A percentile compares a stretch with the other conserved stretches of the same genome.
Conservation (phyloP, 2,888 invertebrate genomes). For the Chymomyza caudatula region DNA sequence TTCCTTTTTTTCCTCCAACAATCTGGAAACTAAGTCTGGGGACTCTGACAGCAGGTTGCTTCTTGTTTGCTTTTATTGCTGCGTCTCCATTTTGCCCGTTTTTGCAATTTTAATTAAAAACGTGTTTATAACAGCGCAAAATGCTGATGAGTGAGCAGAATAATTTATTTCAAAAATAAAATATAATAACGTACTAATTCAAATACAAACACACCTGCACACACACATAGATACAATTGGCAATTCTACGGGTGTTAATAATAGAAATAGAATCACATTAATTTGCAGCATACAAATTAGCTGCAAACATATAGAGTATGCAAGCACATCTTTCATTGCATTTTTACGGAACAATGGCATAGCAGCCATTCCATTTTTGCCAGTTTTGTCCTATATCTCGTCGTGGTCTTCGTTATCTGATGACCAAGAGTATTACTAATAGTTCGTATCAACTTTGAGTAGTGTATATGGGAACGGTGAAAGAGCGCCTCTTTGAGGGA, state of each 20-base stretch:
- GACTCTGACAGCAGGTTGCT: conserved; percentile 18
- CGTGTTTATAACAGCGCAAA: conserved; percentile 71
- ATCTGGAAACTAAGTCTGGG: not conserved
- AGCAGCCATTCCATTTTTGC: too few species aligned
- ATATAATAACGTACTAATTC: conserved; percentile 19
- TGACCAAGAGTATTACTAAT: too few species aligned
- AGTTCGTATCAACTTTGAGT: too few species aligned
- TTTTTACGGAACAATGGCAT: too few species aligned
- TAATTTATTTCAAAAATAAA: conserved; percentile 64
- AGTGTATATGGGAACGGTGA: too few species aligned
- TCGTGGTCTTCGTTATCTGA: too few species aligned
- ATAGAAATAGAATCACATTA: not conserved
- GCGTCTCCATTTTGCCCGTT: conserved; percentile 54
- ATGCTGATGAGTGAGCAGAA: conserved; percentile 68
- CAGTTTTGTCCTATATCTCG: too few species aligned
- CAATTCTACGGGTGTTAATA: not conserved
- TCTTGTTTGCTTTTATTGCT: conserved; percentile 44
- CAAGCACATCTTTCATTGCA: not conserved
- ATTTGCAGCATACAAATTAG: not conserved
- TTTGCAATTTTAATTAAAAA: conserved; percentile 73
- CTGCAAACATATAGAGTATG: too few species aligned
- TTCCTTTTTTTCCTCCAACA: conserved; percentile 6
- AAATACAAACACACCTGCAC: conserved; percentile 4
- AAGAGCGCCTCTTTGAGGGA: too few species aligned
- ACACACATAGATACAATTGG: not conserved